A percentile compares a stretch with the other conserved stretches of the same genome.
Evolutionary conservation across 2,113 vertebrate genomes (phyloP).

Genomic region (Phrynosoma blainvillii): DNA sequence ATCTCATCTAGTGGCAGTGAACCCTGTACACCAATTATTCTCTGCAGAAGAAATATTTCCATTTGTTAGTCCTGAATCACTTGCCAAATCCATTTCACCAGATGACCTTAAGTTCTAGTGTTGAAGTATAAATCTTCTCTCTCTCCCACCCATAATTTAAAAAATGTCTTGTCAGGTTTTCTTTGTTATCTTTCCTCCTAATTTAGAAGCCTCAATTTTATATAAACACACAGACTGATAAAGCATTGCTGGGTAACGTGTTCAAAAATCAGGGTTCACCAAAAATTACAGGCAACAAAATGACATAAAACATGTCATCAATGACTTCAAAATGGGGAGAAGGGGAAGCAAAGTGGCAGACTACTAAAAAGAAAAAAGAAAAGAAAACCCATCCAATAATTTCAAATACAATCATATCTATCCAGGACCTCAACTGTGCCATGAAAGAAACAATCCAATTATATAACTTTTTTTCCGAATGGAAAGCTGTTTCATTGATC

Average conservation of each 20-base stretch:
- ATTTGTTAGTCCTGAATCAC: background rate
- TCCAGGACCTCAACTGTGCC: too few species aligned
- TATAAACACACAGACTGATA: background rate
- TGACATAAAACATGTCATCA: background rate
- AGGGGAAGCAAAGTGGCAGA: too few species aligned
- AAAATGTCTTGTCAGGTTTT: background rate
- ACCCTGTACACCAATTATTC: background rate
- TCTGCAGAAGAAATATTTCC: background rate
- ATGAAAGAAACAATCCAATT: too few species aligned
- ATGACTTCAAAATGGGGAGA: too few species aligned
- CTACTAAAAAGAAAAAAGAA: too few species aligned
- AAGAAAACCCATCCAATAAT: too few species aligned
- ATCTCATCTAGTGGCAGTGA: background rate
- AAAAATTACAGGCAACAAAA: background rate
- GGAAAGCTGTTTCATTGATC: too few species aligned
- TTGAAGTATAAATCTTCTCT: background rate
- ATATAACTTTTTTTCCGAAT: too few species aligned
- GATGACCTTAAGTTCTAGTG: background rate
- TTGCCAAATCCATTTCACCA: background rate
- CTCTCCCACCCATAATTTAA: background rate
- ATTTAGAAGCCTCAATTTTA: background rate
- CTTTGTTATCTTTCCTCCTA: background rate
- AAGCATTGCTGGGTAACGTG: background rate
- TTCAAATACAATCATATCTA: too few species aligned
- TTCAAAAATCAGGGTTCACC: background rate